These are phyloP conservation scores for Ceyx cyanopectus DNA, from an alignment of 2,113 vertebrate genomes.

Conservation along the genomic window DNA sequence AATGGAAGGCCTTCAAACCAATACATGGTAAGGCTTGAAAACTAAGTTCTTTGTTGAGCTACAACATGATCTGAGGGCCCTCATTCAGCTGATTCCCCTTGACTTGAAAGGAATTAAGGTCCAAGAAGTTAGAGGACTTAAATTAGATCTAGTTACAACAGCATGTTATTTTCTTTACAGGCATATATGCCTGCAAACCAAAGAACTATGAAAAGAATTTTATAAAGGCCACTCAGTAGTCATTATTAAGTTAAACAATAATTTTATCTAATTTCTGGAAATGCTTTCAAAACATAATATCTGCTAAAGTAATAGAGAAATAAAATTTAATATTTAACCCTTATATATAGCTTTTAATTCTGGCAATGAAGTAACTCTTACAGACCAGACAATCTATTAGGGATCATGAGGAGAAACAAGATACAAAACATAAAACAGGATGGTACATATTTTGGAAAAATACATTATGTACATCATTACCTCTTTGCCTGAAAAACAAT, in stretches of 20 bases:
- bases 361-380: not conserved
- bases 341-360: not conserved
- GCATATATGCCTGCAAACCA: not conserved
- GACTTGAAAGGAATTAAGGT: not conserved
- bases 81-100: not conserved
- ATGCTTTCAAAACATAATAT: not conserved
- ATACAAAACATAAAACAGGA: fast-evolving
- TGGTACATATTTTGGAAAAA: not conserved
- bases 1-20: not conserved
- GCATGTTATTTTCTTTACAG: not conserved
- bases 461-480: fast-evolving
- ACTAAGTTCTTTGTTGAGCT: not conserved
- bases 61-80: not conserved
- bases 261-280: not conserved
- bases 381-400: not conserved
- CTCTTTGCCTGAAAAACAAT: not conserved
- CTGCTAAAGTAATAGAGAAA: not conserved
- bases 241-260: not conserved
- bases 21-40: not conserved
- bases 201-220: not conserved
- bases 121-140: not conserved
- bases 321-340: not conserved
- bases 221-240: not conserved
- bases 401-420: not conserved
- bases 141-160: not conserved